phyloP scores from a whole-genome alignment of 2,888 invertebrate species.

The Agonopterix heracliana region DNA sequence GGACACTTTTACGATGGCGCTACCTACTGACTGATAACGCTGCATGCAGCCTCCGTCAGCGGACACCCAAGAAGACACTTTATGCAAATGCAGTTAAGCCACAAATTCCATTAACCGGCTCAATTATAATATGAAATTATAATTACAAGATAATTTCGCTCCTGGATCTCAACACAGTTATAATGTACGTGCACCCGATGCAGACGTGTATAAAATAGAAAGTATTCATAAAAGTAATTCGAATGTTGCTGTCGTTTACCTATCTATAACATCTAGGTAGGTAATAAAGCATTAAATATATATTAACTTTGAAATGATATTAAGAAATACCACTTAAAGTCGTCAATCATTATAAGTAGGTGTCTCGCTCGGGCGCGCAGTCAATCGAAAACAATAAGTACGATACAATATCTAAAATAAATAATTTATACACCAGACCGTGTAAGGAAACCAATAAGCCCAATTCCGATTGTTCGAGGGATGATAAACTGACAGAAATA shows the following conservation, averaged over 20 bases:
- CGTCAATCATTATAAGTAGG: slow-evolving; percentile 21
- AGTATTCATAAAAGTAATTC: slow-evolving; percentile 34
- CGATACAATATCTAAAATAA: slow-evolving; percentile 44
- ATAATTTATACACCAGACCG: slow-evolving; percentile 55
- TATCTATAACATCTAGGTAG: too few species aligned
- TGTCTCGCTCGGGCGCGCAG: slow-evolving; percentile 29
- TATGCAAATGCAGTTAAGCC: slow-evolving; percentile 59
- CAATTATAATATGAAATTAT: slow-evolving; percentile 69
- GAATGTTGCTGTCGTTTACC: slow-evolving; percentile 35
- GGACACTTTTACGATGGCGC: slow-evolving; percentile 75
- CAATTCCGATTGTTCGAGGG: slow-evolving; percentile 50
- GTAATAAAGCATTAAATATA: neutral
- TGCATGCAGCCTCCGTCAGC: slow-evolving; percentile 40
- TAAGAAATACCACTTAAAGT: slow-evolving; percentile 69
- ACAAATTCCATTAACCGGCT: slow-evolving; percentile 55
- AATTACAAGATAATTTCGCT: slow-evolving; percentile 73
- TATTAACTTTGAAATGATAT: slow-evolving; percentile 68
- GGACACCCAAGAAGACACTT: slow-evolving; percentile 65
- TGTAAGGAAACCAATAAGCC: slow-evolving; percentile 64
- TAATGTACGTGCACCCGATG: slow-evolving; percentile 46
- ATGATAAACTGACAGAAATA: slow-evolving; percentile 55
- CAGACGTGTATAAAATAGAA: slow-evolving; percentile 58
- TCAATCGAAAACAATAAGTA: slow-evolving; percentile 25
- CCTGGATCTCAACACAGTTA: slow-evolving; percentile 63
- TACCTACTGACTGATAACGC: slow-evolving; percentile 70